Percentiles rank a stretch among this genome's conserved stretches.
Conservation (phyloP, 2,113 vertebrate species). For the Myrmecobius fasciatus region DNA sequence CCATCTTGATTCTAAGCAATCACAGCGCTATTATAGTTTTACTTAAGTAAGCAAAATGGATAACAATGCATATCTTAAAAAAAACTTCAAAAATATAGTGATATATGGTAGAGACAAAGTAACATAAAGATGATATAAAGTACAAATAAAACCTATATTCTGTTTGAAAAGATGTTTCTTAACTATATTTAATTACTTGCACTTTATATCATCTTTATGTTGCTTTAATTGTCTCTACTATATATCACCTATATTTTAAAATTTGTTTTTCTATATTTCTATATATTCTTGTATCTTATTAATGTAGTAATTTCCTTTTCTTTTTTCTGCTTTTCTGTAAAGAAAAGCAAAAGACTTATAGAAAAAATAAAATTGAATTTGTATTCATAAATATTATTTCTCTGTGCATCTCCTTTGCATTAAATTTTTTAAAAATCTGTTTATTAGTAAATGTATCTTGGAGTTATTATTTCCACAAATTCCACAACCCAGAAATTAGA, state of each 20-base stretch:
- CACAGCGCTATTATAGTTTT: background rate
- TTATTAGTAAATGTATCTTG: background rate
- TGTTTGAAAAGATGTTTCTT: background rate
- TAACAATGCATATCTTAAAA: background rate
- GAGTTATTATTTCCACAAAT: background rate
- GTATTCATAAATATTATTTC: background rate
- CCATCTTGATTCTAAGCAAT: background rate
- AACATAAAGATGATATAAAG: no score
- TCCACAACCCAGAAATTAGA: background rate
- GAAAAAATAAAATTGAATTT: background rate
- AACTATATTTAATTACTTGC: background rate
- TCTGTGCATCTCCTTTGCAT: background rate
- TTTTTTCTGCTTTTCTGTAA: background rate
- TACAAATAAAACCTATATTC: no score
- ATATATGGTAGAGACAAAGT: no score
- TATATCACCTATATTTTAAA: background rate
- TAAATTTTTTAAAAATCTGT: background rate
- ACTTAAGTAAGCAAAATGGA: background rate
- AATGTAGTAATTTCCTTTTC: background rate
- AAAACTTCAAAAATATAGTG: no score
- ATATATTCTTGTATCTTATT: background rate
- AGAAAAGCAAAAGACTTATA: background rate
- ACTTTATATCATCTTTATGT: background rate
- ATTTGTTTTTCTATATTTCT: background rate
- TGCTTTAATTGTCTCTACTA: background rate